Evolutionary conservation across 2,797 vertebrate species (phyloP).

Genomic region (Loriculus beryllinus): DNA sequence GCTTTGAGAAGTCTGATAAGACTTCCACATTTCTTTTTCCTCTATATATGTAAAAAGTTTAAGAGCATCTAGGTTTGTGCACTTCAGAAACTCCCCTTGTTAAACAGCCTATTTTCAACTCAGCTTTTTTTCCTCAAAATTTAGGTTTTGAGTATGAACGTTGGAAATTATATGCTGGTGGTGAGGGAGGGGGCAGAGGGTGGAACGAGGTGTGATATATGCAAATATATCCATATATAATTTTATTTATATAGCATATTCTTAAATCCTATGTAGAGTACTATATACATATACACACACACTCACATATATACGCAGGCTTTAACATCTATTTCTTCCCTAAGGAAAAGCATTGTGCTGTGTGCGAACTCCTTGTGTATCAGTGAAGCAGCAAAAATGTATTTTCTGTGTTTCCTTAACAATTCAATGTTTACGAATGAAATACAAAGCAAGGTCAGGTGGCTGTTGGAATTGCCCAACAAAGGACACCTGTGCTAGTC

Average conservation of each 20-base stretch:
- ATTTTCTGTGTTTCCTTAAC: background rate
- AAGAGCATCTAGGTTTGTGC: background rate
- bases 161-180: background rate
- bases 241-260: background rate
- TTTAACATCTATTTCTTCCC: background rate
- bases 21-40: background rate
- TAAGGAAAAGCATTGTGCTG: background rate
- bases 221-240: background rate
- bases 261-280: background rate
- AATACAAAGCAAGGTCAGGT: background rate
- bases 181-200: no score
- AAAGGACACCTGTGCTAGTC: background rate
- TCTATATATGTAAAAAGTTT: background rate
- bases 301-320: background rate
- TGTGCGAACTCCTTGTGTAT: background rate
- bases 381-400: background rate
- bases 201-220: background rate
- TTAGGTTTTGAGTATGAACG: background rate
- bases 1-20: background rate
- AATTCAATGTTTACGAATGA: background rate
- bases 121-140: background rate
- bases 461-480: background rate
- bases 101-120: background rate
- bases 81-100: background rate
- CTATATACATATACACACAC: background rate